Conservation (phyloP, 2,888 invertebrate genomes). For the Pyrrhia umbra region DNA sequence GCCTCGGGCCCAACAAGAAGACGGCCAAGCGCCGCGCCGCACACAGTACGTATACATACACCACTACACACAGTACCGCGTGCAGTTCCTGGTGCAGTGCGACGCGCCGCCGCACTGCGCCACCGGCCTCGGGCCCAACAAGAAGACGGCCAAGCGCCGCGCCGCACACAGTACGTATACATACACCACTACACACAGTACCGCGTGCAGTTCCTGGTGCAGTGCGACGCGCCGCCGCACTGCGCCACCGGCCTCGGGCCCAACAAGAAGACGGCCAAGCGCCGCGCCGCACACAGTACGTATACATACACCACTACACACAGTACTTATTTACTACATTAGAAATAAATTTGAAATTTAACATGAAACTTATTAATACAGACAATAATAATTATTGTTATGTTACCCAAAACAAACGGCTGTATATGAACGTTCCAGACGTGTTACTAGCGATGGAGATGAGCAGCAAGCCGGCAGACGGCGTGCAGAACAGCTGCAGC, state of each 20-base stretch:
- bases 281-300: slow-evolving; percentile 86
- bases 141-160: slow-evolving; percentile 94
- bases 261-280: too few relatives aligned
- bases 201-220: slow-evolving; percentile 93
- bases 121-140: slow-evolving; percentile 3
- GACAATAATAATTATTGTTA: too few relatives aligned
- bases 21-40: slow-evolving; percentile 98
- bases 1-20: slow-evolving; percentile 98
- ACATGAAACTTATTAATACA: too few relatives aligned
- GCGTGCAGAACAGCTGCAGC: slow-evolving; percentile 50
- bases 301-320: too few relatives aligned
- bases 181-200: slow-evolving; percentile 65
- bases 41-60: slow-evolving; percentile 88
- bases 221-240: too few relatives aligned
- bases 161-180: slow-evolving; percentile 94
- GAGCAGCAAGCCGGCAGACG: slow-evolving; percentile 65
- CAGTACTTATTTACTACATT: too few relatives aligned
- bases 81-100: not conserved
- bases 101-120: slow-evolving; percentile 91
- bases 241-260: too few relatives aligned
- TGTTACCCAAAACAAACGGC: slow-evolving; percentile 65
- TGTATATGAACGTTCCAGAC: slow-evolving; percentile 71
- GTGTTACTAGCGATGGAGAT: slow-evolving; percentile 85
- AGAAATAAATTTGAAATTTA: too few relatives aligned
- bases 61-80: slow-evolving; percentile 70